Conservation (phyloP, 2,888 invertebrate species). For the Chrysina gloriosa region DNA sequence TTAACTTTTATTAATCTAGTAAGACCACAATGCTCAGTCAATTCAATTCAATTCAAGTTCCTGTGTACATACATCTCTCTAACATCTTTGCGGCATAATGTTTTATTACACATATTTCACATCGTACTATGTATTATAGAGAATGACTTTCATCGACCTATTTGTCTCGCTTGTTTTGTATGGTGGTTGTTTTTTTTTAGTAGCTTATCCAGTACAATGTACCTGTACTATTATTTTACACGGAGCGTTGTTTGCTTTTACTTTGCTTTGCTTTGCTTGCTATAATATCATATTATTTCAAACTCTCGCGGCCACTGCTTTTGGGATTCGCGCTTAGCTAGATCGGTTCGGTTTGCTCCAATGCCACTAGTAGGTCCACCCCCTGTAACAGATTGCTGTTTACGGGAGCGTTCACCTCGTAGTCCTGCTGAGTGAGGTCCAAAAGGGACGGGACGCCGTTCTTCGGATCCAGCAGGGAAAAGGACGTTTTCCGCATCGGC, state of each 20-base stretch:
- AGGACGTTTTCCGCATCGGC: conserved; percentile 60
- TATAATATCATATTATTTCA: conserved; percentile 32
- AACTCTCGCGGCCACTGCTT: conserved; percentile 44
- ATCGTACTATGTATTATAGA: no score
- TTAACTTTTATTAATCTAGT: conserved; percentile 6
- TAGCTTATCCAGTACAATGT: no score
- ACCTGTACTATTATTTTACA: no score
- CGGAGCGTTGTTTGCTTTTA: not conserved
- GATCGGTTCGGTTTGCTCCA: conserved; percentile 61
- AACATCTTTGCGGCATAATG: not conserved
- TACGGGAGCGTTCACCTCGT: conserved; percentile 69
- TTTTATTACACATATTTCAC: no score
- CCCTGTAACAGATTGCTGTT: conserved; percentile 64
- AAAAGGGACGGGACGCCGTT: conserved; percentile 63
- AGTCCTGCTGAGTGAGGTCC: conserved; percentile 68
- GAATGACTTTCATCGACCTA: no score
- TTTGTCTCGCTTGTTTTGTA: no score
- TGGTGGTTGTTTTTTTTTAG: no score
- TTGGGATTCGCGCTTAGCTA: conserved; percentile 54
- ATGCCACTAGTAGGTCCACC: conserved; percentile 66
- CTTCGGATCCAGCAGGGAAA: conserved; percentile 64
- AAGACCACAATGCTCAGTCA: conserved; percentile 33
- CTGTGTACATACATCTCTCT: not conserved
- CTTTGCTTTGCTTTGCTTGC: not conserved
- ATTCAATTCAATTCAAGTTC: conserved; percentile 7